Base-by-base conservation (phyloP, 2,113 vertebrate species). In the Talpa occidentalis region DNA sequence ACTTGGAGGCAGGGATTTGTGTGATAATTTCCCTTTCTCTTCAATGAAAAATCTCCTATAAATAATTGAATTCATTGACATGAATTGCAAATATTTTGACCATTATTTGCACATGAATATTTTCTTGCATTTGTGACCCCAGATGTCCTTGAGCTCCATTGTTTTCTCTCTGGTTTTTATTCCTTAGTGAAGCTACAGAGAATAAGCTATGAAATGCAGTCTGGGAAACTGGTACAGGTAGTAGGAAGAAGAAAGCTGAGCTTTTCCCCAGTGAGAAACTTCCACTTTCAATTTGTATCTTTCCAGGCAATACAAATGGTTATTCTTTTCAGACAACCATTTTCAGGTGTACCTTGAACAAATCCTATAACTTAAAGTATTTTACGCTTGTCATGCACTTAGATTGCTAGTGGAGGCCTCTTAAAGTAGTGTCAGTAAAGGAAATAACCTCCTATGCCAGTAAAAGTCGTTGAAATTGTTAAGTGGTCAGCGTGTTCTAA, bases 1-100 rank as follows among this genome's bases (percentile, higher is more conserved):
- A 56, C 35, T 97, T 90, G 93, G 95, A 97, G 85, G 87, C 52
- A 3, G 22, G 22, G 6, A 79, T 94, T 94, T 85, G 88, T 94
- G 93, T 97, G 95, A 82, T 97, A 95, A 95, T 95, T 97, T 10
- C 70, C 91, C 88, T 93, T 91, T n/a, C 35, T 96, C 81, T 86
- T 93, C 82, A 86, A 12, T 72, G 70, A 54, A 80, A 81, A 92
- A 69, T 73, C n/a, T 88, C 90, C n/a, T 84, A 19, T n/a, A 44
- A 87, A 10, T 84, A 86, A 64, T 66, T 88, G 35, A 88, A 74
- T 79, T 94, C 47, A 35, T 12, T 81, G 72, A 82, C 78, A 32
- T 83, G 40, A 86, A 6, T 56, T 6, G 19, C 54, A 56, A 56
- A 7, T 89, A 69, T 87, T 86, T 79, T 35, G n/a, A 72, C 78